Percentiles rank a stretch among this genome's conserved stretches.
Conservation (phyloP, 2,888 invertebrate genomes). For the Hololepta plana region DNA sequence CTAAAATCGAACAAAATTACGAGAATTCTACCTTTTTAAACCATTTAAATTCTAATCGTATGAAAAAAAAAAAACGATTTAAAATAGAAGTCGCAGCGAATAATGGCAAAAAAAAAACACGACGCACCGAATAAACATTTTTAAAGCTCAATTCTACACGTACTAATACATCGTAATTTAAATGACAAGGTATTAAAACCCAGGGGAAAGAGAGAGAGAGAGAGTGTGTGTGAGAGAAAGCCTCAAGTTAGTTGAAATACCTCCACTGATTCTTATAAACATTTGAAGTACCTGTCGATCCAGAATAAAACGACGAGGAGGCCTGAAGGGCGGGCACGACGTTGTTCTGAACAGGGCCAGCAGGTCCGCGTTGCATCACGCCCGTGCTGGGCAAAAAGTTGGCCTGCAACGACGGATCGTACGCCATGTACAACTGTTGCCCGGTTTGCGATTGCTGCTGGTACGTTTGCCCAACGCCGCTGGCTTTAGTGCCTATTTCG, state of each 20-base stretch:
- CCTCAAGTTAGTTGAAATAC: constrained; percentile 12
- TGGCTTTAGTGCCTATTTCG: constrained; percentile 30
- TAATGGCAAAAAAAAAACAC: too few relatives aligned
- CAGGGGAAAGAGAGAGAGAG: too few relatives aligned
- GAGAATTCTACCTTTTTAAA: too few relatives aligned
- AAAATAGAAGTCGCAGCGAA: too few relatives aligned
- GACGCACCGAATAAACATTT: too few relatives aligned
- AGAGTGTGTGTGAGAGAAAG: too few relatives aligned
- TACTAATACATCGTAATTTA: too few relatives aligned
- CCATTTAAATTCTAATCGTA: too few relatives aligned
- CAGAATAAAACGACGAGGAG: constrained; percentile 33
- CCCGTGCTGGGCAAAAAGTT: constrained; percentile 44
- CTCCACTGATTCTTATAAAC: constrained; percentile 16
- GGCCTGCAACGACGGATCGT: constrained; percentile 34
- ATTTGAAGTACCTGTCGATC: constrained; percentile 28
- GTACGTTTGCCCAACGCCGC: constrained; percentile 35
- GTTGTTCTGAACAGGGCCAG: constrained; percentile 28
- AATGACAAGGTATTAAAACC: too few relatives aligned
- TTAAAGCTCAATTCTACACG: too few relatives aligned
- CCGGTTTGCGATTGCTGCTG: constrained; percentile 33
- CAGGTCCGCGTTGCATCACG: constrained; percentile 40
- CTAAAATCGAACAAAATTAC: too few relatives aligned
- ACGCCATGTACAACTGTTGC: constrained; percentile 38
- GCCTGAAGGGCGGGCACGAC: constrained; percentile 30
- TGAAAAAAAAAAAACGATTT: too few relatives aligned